A percentile compares a stretch with the other conserved stretches of the same genome.
phyloP scores from a whole-genome alignment of 2,113 vertebrate species.

The Harpagus bidentatus region DNA sequence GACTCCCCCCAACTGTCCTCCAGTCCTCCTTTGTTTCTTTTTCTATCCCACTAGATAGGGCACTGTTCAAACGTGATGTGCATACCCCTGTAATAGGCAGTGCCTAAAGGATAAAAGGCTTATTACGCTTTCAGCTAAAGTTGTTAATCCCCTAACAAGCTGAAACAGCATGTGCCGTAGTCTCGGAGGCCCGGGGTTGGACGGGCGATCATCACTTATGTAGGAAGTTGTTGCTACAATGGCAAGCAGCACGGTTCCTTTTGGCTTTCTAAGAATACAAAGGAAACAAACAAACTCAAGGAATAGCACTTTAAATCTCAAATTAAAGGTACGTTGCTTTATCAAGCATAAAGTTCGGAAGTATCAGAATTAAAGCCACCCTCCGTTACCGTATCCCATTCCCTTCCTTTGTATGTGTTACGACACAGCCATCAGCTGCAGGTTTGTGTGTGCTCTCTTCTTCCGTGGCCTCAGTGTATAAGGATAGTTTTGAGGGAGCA shows the following conservation, averaged over 20 bases:
- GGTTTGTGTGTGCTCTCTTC: background rate
- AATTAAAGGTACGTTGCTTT: background rate
- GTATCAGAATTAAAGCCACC: background rate
- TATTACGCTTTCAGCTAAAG: conserved; percentile 6
- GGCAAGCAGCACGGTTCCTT: background rate
- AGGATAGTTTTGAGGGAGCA: background rate
- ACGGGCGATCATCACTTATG: background rate
- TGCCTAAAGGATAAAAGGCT: conserved; percentile 30
- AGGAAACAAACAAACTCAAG: background rate
- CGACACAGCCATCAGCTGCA: background rate
- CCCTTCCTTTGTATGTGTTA: background rate
- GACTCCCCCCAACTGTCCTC: background rate
- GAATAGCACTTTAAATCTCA: background rate
- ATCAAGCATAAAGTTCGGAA: background rate
- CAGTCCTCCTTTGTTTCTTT: background rate
- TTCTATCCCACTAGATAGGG: background rate
- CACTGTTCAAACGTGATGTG: background rate
- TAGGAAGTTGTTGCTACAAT: background rate
- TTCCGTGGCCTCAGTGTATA: background rate
- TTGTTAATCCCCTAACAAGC: conserved; percentile 40
- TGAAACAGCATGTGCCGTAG: background rate
- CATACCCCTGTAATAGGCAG: background rate
- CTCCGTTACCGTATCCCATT: background rate
- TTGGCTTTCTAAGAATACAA: background rate
- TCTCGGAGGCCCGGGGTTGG: background rate